Percentiles rank a stretch among this genome's conserved stretches.
These are phyloP conservation scores for Fulica atra DNA, from an alignment of 2,113 vertebrate genomes.

Conservation along the genomic window DNA sequence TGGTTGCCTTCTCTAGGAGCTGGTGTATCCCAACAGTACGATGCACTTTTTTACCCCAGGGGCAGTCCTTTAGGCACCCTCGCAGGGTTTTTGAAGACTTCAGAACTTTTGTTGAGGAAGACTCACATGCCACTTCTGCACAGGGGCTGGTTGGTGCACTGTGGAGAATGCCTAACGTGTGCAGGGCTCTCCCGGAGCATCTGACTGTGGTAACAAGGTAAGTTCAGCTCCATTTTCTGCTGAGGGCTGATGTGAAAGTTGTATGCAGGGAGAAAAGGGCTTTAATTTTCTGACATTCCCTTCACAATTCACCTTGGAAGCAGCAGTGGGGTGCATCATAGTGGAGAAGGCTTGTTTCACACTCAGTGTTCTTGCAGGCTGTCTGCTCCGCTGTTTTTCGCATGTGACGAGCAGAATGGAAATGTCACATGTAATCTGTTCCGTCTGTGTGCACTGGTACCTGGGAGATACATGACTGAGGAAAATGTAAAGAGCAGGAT, in stretches of 20 bases:
- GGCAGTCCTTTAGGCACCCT: background rate
- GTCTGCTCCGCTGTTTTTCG: background rate
- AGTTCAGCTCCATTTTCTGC: background rate
- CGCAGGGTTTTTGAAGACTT: background rate
- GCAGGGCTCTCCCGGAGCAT: background rate
- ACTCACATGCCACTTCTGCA: accelerated
- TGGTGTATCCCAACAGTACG: background rate
- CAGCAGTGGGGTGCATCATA: background rate
- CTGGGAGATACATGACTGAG: background rate
- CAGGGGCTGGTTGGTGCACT: background rate
- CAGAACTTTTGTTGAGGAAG: background rate
- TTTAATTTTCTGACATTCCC: background rate
- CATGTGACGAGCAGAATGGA: background rate
- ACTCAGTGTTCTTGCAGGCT: background rate
- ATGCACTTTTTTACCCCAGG: background rate
- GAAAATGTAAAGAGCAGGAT: background rate
- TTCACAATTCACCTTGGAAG: background rate
- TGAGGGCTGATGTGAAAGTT: background rate
- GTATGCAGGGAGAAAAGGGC: background rate
- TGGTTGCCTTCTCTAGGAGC: background rate
- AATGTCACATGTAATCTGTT: background rate
- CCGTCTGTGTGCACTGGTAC: background rate
- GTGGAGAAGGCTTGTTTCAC: background rate
- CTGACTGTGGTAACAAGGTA: background rate
- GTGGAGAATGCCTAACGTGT: background rate